Evolutionary conservation across 2,113 vertebrate genomes (phyloP).

Genomic region (Henicopernis longicauda): DNA sequence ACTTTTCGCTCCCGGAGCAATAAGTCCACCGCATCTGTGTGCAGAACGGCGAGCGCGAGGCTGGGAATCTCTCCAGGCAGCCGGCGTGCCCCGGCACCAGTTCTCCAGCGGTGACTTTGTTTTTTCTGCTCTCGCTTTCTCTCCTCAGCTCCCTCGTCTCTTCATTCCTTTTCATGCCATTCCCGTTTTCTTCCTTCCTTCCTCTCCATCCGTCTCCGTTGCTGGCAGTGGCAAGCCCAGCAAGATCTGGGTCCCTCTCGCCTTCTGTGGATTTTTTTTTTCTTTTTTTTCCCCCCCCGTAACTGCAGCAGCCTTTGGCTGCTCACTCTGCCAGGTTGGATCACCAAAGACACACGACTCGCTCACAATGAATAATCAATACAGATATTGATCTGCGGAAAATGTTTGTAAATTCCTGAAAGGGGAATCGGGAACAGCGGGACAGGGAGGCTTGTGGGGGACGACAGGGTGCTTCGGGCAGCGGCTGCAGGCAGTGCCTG

Average conservation of each 20-base stretch:
- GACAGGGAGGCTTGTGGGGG: slow-evolving; percentile 76
- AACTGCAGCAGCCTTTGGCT: slow-evolving; percentile 76
- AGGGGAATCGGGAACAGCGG: slow-evolving; percentile 70
- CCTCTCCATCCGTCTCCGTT: slow-evolving; percentile 44
- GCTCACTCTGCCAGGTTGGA: slow-evolving; percentile 79
- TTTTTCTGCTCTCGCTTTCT: slow-evolving; percentile 63
- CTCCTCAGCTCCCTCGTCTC: slow-evolving; percentile 46
- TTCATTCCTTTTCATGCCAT: slow-evolving; percentile 30
- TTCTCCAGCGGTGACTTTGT: slow-evolving; percentile 29
- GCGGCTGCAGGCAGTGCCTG: slow-evolving; percentile 46
- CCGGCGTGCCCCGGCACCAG: slow-evolving; percentile 40
- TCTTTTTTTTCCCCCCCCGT: neutral
- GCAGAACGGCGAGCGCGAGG: slow-evolving; percentile 13
- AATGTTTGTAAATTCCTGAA: slow-evolving; percentile 88
- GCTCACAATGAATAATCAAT: slow-evolving; percentile 87
- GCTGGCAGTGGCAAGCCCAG: slow-evolving; percentile 69
- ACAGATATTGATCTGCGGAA: slow-evolving; percentile 83
- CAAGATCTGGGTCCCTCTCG: slow-evolving; percentile 64
- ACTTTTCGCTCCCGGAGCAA: slow-evolving; percentile 60
- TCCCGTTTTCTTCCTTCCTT: slow-evolving; percentile 57
- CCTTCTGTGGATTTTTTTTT: slow-evolving; percentile 57
- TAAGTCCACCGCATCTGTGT: slow-evolving; percentile 42
- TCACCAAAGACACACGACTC: slow-evolving; percentile 82
- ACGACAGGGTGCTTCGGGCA: slow-evolving; percentile 61
- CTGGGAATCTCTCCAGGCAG: slow-evolving; percentile 67